Percentiles rank a stretch among this genome's conserved stretches.
Evolutionary conservation across 2,113 vertebrate genomes (phyloP).

Genomic region (Protomyctophum bolini): DNA sequence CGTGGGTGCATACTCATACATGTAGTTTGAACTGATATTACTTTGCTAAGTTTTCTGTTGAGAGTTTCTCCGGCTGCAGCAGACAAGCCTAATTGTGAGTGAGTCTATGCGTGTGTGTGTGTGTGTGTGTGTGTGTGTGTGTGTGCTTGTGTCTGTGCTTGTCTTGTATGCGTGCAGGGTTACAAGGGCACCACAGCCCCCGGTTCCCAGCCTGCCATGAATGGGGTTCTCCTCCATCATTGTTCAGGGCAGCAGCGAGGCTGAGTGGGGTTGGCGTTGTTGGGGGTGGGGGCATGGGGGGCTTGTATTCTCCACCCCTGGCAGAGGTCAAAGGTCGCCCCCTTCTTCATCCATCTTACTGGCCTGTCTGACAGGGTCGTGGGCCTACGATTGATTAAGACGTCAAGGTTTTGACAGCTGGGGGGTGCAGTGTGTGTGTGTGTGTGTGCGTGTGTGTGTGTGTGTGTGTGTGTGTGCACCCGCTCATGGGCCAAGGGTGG

Average conservation of each 20-base stretch:
- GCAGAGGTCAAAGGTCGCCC: slow-evolving; percentile 85
- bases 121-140: not conserved
- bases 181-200: slow-evolving; percentile 55
- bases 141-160: slow-evolving; percentile 34
- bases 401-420: slow-evolving; percentile 88
- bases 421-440: slow-evolving; percentile 24
- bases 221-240: slow-evolving; percentile 79
- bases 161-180: slow-evolving; percentile 54
- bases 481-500: slow-evolving; percentile 42
- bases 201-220: slow-evolving; percentile 76
- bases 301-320: slow-evolving; percentile 79
- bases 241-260: slow-evolving; percentile 77
- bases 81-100: slow-evolving; percentile 19
- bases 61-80: slow-evolving; percentile 4
- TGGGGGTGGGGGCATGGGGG: slow-evolving; percentile 52
- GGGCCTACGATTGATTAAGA: slow-evolving; percentile 94
- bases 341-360: slow-evolving; percentile 93
- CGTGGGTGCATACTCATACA: not conserved
- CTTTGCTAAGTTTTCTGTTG: not conserved
- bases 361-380: slow-evolving; percentile 81
- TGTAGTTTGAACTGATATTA: not conserved
- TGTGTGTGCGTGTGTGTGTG: slow-evolving; percentile 22
- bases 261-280: slow-evolving; percentile 42
- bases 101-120: not conserved
- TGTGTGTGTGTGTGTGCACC: slow-evolving; percentile 24